phyloP scores from a whole-genome alignment of 1,140 invertebrate genomes.

The Cyclina sinensis region DNA sequence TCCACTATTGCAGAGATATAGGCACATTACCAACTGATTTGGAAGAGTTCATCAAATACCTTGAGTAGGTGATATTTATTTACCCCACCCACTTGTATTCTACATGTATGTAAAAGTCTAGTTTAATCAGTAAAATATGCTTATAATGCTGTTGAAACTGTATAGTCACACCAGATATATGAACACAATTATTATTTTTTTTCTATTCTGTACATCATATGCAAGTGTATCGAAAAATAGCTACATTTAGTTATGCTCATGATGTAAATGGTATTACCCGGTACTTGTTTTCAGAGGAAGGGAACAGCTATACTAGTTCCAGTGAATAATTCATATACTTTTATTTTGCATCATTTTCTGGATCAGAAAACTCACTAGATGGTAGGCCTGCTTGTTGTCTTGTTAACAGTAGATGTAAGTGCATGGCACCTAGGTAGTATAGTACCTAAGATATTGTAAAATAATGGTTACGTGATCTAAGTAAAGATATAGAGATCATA shows the following conservation, averaged over 20 bases:
- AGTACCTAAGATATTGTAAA: too few species aligned
- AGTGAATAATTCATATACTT: too few species aligned
- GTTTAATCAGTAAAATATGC: neutral
- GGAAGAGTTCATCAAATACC: slow-evolving; percentile 77
- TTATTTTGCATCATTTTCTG: slow-evolving; percentile 4
- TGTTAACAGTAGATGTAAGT: too few species aligned
- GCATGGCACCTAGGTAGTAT: too few species aligned
- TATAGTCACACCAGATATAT: neutral
- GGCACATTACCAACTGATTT: slow-evolving; percentile 70
- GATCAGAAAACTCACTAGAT: slow-evolving; percentile 67
- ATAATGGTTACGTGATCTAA: too few species aligned
- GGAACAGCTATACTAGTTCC: too few species aligned
- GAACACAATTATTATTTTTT: neutral
- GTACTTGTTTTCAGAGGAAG: too few species aligned
- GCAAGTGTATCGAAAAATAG: too few species aligned
- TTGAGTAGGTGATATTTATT: slow-evolving; percentile 74
- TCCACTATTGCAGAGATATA: slow-evolving; percentile 66
- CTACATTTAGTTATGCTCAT: too few species aligned
- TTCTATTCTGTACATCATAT: too few species aligned
- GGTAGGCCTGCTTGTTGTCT: slow-evolving; percentile 46
- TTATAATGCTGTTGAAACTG: neutral
- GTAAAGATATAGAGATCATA: too few species aligned
- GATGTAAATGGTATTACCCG: too few species aligned
- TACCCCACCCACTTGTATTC: slow-evolving; percentile 56
- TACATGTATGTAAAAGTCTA: neutral